These are phyloP conservation scores for Electrona antarctica DNA, from an alignment of 2,113 vertebrate genomes.

Conservation along the genomic window DNA sequence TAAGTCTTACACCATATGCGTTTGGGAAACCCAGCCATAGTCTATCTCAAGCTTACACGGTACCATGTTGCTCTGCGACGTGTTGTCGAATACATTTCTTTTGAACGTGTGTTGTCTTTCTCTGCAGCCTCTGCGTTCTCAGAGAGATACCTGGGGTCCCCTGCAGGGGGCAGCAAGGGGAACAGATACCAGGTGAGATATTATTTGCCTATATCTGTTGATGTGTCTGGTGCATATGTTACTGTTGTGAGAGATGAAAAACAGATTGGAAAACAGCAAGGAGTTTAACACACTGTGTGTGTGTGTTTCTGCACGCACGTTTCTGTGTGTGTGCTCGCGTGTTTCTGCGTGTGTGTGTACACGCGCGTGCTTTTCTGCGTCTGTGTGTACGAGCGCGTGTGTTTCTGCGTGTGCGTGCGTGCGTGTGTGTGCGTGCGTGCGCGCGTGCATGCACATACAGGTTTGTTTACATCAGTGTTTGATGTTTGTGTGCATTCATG, in stretches of 20 bases:
- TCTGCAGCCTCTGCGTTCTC: slow-evolving; percentile 66
- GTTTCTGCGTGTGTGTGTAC: background rate
- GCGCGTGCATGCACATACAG: background rate
- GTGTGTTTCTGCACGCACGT: background rate
- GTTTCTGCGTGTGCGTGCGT: background rate
- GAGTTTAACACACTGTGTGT: background rate
- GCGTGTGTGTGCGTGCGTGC: background rate
- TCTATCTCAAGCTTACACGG: too few relatives aligned
- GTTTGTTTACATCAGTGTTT: background rate
- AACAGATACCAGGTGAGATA: slow-evolving; percentile 84
- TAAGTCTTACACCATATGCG: too few relatives aligned
- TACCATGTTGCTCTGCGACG: too few relatives aligned
- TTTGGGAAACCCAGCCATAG: too few relatives aligned
- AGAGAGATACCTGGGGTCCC: slow-evolving; percentile 88
- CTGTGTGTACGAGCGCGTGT: background rate
- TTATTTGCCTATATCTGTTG: background rate
- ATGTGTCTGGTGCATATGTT: background rate
- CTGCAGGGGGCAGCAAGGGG: slow-evolving; percentile 78
- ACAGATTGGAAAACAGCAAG: slow-evolving; percentile 22
- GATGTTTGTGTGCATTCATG: background rate
- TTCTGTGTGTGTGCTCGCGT: too few relatives aligned
- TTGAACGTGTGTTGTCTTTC: background rate
- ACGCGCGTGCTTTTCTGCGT: background rate
- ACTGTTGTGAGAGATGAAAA: background rate
- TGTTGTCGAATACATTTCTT: too few relatives aligned